Evolutionary conservation across 2,797 vertebrate species (phyloP), one percentile per base, ranked within the genome.

Genomic region (Peromyscus nudipes): DNA sequence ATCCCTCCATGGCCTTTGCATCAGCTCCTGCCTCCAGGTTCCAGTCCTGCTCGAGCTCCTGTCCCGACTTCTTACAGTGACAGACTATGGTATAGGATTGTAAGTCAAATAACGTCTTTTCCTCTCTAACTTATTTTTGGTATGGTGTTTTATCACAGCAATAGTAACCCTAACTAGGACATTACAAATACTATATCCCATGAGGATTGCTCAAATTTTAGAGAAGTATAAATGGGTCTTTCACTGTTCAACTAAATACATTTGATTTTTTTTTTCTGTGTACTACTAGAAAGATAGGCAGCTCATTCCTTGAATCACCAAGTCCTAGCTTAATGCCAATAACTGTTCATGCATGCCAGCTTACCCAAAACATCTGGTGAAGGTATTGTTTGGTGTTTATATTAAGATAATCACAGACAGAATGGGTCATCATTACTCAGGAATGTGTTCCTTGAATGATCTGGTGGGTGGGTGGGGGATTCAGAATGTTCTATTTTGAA

Each of bases 291-390:
- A 96, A 94, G 93, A 80, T 11, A 65, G 34, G 49, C 4, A 92
- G 96, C 93, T 97, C 81, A 96, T 91, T 98, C 92, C 75, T 95
- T 92, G 98, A 85, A 91, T 84, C 96, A 77, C 88, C 76, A 93
- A 69, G 83, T 55, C 96, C 97, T 95, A 97, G 65, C 82, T 96
- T 98, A 96, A 97, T 96, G 96, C 46, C 87, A 88, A 97, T 97
- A 98, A 98, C 98, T 96, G 92, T 92, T 67, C 83, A 95, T 95
- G 93, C 96, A 96, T 98, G 93, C 85, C 97, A 97, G 94, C 97
- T 98, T 98, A 98, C 80, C 95, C 98, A 96, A 97, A 98, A 98
- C 92, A 92, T 95, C 89, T 96, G 96, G 98, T 88, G 98, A 98
- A 93, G 89, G 96, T 98, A 97, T 98, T 98, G 98, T 89, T 92